Evolutionary conservation across 2,113 vertebrate species (phyloP).

Genomic region (Gobius niger): DNA sequence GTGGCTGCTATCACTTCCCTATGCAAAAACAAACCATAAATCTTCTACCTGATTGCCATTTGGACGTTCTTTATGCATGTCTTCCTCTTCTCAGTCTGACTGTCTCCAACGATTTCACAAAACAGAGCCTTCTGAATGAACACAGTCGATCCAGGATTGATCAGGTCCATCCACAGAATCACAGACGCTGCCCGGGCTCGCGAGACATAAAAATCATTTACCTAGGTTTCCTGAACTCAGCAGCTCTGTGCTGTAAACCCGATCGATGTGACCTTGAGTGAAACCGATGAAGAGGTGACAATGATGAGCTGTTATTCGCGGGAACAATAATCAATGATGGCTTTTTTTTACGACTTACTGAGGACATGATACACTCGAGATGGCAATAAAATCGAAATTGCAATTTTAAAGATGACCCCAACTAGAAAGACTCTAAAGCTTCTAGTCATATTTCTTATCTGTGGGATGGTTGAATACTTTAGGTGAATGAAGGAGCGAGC

Average conservation of each 20-base stretch:
- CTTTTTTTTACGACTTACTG: slow-evolving; percentile 32
- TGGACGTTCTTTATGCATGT: background rate
- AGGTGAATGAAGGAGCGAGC: too few species aligned
- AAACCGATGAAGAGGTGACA: slow-evolving; percentile 26
- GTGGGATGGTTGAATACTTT: too few species aligned
- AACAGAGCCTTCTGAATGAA: slow-evolving; percentile 25
- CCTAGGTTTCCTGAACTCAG: slow-evolving; percentile 42
- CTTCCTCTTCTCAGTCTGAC: slow-evolving; percentile 19
- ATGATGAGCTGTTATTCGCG: slow-evolving; percentile 59
- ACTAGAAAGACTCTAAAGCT: too few species aligned
- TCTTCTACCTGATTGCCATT: background rate
- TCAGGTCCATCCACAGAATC: slow-evolving; percentile 19
- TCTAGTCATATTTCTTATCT: too few species aligned
- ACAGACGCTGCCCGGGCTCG: slow-evolving; percentile 44
- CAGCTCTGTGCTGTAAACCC: slow-evolving; percentile 26
- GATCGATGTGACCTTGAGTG: slow-evolving; percentile 56
- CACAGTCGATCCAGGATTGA: slow-evolving; percentile 38
- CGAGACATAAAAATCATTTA: slow-evolving; percentile 49
- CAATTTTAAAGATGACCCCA: too few species aligned
- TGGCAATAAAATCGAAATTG: too few species aligned
- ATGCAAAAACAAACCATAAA: too few species aligned
- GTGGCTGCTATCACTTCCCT: too few species aligned
- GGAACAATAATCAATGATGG: slow-evolving; percentile 45
- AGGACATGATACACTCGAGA: background rate
- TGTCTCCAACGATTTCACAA: slow-evolving; percentile 32